A percentile compares a stretch with the other conserved stretches of the same genome.
Conservation (phyloP, 1,140 invertebrate genomes). For the Drosophila tropicalis region DNA sequence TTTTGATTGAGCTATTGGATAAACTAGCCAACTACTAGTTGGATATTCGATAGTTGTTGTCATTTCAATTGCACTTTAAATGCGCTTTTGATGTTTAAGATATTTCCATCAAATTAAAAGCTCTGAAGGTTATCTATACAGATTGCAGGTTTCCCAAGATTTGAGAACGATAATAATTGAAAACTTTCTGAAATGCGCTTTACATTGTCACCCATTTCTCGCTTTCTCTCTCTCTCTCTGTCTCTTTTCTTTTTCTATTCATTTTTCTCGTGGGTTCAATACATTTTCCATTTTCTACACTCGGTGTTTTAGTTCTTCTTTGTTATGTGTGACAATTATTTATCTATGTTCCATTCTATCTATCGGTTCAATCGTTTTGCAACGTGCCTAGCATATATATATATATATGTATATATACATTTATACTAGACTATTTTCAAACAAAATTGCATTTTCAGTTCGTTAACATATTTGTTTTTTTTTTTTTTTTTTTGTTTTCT, state of each 20-base stretch:
- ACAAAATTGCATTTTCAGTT: slow-evolving; percentile 14
- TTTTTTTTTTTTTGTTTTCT: neutral
- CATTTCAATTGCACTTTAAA: slow-evolving; percentile 30
- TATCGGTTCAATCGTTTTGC: slow-evolving; percentile 19
- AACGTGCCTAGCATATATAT: slow-evolving; percentile 44
- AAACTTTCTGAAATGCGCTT: neutral
- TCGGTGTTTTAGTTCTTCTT: slow-evolving; percentile 15
- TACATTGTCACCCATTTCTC: neutral
- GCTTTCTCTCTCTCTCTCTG: neutral
- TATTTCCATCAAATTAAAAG: slow-evolving; percentile 6
- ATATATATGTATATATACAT: neutral
- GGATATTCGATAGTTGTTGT: slow-evolving; percentile 33
- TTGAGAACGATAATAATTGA: neutral
- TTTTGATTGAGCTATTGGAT: slow-evolving; percentile 41
- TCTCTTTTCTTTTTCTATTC: too few species aligned
- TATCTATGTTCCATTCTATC: slow-evolving; percentile 8
- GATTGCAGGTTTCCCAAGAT: neutral
- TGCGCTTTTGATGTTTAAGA: slow-evolving; percentile 35
- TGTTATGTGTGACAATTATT: slow-evolving; percentile 22
- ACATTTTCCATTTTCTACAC: slow-evolving; percentile 15
- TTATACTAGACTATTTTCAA: slow-evolving; percentile 12
- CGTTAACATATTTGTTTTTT: neutral
- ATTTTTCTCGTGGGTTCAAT: slow-evolving; percentile 28
- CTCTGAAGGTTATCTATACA: neutral
- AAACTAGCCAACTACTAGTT: slow-evolving; percentile 15